Conservation (phyloP, 2,888 invertebrate species). For the Macrophya annulata region DNA sequence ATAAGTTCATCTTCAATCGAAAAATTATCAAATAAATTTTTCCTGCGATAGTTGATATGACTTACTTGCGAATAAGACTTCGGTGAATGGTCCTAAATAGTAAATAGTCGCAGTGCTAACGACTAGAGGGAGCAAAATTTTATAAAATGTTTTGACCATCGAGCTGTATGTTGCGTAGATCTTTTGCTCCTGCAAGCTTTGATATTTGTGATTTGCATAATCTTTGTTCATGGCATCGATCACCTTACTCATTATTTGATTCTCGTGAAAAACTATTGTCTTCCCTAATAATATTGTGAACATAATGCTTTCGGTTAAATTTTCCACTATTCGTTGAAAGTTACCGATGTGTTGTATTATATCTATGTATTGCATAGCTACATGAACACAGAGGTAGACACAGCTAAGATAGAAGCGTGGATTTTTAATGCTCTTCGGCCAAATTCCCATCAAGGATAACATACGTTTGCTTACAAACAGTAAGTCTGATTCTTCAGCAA, state of each 20-base stretch:
- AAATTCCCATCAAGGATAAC: conserved; percentile 23
- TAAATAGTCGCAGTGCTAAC: not conserved
- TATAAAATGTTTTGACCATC: conserved; percentile 38
- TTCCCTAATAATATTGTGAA: conserved; percentile 70
- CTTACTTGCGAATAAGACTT: conserved; percentile 23
- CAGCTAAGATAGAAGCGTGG: conserved; percentile 66
- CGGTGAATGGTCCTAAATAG: conserved; percentile 35
- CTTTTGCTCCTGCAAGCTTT: not conserved
- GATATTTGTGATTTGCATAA: not conserved
- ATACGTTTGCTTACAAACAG: conserved; percentile 36
- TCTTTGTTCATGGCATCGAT: conserved; percentile 44
- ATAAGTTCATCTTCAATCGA: not conserved
- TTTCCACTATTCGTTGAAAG: conserved; percentile 70
- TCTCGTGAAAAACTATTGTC: conserved; percentile 66
- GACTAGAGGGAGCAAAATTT: conserved; percentile 19
- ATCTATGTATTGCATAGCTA: conserved; percentile 71
- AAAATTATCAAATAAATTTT: not conserved
- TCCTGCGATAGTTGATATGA: not conserved
- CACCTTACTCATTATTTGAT: not conserved
- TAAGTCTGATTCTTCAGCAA: not conserved
- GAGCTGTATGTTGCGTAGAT: conserved; percentile 15
- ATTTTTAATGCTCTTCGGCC: conserved; percentile 36
- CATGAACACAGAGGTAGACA: conserved; percentile 69
- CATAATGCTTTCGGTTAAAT: conserved; percentile 70
- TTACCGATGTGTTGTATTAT: conserved; percentile 66